Evolutionary conservation across 2,888 invertebrate genomes (phyloP).

Genomic region (Oegoconia quadripuncta): DNA sequence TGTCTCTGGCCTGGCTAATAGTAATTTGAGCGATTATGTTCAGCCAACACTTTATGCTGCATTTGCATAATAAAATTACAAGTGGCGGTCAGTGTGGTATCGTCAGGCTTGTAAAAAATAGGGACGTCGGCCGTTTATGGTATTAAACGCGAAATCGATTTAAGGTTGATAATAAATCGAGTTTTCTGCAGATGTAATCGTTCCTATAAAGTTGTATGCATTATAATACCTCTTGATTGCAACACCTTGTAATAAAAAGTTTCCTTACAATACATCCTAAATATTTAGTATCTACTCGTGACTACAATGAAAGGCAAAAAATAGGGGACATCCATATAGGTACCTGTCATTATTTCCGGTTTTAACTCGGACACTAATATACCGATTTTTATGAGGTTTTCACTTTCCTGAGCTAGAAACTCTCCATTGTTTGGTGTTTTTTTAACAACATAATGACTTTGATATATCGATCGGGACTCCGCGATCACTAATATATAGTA

Average conservation of each 20-base stretch:
- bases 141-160: slow-evolving; percentile 51
- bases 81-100: slow-evolving; percentile 38
- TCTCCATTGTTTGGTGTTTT: too few species aligned
- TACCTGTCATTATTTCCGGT: too few species aligned
- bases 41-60: slow-evolving; percentile 71
- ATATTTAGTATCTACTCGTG: neutral
- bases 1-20: slow-evolving; percentile 42
- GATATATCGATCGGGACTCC: too few species aligned
- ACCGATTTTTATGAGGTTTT: too few species aligned
- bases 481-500: too few species aligned
- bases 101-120: slow-evolving; percentile 51
- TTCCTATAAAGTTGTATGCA: slow-evolving; percentile 12
- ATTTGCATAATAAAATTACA: slow-evolving; percentile 79
- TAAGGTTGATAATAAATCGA: slow-evolving; percentile 48
- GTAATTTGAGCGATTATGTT: slow-evolving; percentile 64
- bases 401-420: too few species aligned
- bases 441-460: too few species aligned
- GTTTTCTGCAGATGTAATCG: slow-evolving; percentile 33
- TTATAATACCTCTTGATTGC: neutral
- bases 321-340: too few species aligned
- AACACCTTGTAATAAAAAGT: neutral
- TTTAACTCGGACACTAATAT: too few species aligned
- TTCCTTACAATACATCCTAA: neutral
- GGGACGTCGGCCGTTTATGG: slow-evolving; percentile 44
- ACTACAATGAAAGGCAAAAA: too few species aligned